Evolutionary conservation across 2,888 invertebrate species (phyloP), one percentile per base, ranked within the genome.

Genomic region (Cepaea hortensis): DNA sequence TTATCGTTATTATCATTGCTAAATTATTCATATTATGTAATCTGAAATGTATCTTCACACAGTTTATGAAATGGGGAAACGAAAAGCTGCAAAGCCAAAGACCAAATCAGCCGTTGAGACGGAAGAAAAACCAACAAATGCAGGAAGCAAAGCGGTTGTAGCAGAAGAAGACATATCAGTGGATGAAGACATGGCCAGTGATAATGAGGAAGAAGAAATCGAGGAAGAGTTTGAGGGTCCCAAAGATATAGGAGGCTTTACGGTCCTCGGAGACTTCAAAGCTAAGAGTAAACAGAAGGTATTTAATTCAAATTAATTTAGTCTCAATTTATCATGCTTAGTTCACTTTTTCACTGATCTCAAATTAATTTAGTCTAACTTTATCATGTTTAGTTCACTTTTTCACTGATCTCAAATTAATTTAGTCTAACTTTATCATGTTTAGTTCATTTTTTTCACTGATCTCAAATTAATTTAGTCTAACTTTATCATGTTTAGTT

Each of bases 251-350:
- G 93, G 93, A 90, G 95, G 95, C 48, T 97, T 96, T 91, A 96
- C 96, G 91, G 95, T 97, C 46, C 95, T 97, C 82, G 97, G 97
- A 9, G 95, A 95, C 85, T 96, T 96, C 91, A 96, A 95, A 87
- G 95, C 96, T 92, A 90, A 91, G 81, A 91, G 92, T 84, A 89
- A 90, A 46, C 90, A 92, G 87, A 92, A 93, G 92, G 94, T 93
- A 88, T 84, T 35, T 50, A 5, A 55, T 55, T 9, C 55, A 55
- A 11, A 55, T 55, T 48, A n/a, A n/a, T 76, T 35, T 76, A 20
- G 13, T 68, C 11, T 68, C 11, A 4, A 2, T 68, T 68, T 18
- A 18, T 9, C n/a, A 68, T 68, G 68, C 13, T 18, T 18, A 68
- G 6, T 15, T 15, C 68, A 68, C 7, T 9, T 9, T 55, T 6